phyloP scores from a whole-genome alignment of 2,797 vertebrate genomes.

The Poeciliopsis presidionis region DNA sequence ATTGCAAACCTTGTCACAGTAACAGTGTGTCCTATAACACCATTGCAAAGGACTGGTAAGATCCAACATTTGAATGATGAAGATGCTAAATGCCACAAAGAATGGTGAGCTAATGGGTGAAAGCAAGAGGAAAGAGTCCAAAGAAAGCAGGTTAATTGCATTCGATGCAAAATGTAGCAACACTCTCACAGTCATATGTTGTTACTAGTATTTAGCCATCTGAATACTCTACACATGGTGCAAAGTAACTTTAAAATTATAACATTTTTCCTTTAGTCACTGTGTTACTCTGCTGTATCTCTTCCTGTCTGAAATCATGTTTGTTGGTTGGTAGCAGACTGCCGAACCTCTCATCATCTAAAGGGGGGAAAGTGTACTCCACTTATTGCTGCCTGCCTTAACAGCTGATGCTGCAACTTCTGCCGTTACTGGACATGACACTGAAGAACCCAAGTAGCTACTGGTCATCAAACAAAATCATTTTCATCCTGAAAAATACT shows the following conservation, averaged over 20 bases:
- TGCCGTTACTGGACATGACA: not conserved
- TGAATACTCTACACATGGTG: not conserved
- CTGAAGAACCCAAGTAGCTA: not conserved
- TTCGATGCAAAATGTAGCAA: not conserved
- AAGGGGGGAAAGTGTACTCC: not conserved
- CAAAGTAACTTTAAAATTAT: not conserved
- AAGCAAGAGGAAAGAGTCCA: not conserved
- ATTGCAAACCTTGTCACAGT: not conserved
- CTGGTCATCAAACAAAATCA: constrained; percentile 1
- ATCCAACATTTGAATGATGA: not conserved
- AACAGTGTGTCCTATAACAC: not conserved
- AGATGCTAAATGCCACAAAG: not conserved
- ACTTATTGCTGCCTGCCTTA: not conserved
- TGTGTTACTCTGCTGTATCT: not conserved
- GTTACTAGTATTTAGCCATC: too few species aligned
- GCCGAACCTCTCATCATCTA: not conserved
- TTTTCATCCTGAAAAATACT: not conserved
- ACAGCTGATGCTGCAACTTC: not conserved
- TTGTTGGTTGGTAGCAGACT: not conserved
- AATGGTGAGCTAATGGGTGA: not conserved
- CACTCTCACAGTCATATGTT: not conserved
- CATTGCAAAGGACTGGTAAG: not conserved
- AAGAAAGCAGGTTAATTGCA: not conserved
- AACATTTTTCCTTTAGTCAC: not conserved
- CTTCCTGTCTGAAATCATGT: not conserved